phyloP scores from a whole-genome alignment of 2,888 invertebrate species.

The Lasius fuliginosus region DNA sequence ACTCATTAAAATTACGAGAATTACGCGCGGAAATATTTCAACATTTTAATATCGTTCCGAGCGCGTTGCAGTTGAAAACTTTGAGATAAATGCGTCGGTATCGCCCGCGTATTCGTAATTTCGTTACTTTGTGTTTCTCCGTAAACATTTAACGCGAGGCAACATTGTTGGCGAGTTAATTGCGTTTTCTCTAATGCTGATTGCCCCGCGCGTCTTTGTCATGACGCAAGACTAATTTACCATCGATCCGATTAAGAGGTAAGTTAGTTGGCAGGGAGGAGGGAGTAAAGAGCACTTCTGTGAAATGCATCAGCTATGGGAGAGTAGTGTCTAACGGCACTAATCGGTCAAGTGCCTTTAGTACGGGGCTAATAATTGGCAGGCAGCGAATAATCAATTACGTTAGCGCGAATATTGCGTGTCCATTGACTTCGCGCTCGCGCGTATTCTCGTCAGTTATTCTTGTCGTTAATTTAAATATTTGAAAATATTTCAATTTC shows the following conservation, averaged over 20 bases:
- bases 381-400: slow-evolving; percentile 53
- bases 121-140: background rate
- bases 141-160: background rate
- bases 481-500: slow-evolving; percentile 5
- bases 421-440: slow-evolving; percentile 12
- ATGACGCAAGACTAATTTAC: slow-evolving; percentile 52
- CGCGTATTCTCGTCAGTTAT: background rate
- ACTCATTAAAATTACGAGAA: background rate
- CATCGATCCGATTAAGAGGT: slow-evolving; percentile 62
- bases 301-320: slow-evolving; percentile 58
- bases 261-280: slow-evolving; percentile 49
- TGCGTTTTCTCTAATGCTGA: background rate
- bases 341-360: slow-evolving; percentile 68
- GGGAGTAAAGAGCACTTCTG: slow-evolving; percentile 59
- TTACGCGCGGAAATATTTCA: background rate
- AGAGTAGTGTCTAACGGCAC: slow-evolving; percentile 59
- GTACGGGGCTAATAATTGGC: slow-evolving; percentile 63
- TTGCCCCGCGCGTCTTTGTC: slow-evolving; percentile 21
- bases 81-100: background rate
- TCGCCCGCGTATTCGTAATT: background rate
- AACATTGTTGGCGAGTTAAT: background rate
- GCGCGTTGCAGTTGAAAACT: background rate
- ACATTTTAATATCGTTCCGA: background rate
- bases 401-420: background rate
- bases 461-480: slow-evolving; percentile 5